phyloP scores from a whole-genome alignment of 2,797 vertebrate genomes.

The Melanotaenia trifasciata region DNA sequence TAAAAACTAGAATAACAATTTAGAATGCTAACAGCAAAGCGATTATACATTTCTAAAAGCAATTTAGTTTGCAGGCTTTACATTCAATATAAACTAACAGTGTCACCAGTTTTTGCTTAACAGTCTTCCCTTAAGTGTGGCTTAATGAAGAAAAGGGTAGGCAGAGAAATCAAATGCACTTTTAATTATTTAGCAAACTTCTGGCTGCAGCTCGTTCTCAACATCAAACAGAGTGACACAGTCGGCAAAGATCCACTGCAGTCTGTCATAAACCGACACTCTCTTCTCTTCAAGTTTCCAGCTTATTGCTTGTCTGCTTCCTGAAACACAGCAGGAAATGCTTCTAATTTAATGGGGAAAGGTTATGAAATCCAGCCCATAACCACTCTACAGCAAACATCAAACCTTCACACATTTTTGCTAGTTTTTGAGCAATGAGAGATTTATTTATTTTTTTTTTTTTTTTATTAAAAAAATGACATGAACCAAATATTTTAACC shows the following conservation, averaged over 20 bases:
- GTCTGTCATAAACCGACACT: conserved; percentile 47
- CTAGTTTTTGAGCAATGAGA: conserved; percentile 1
- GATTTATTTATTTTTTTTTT: too few relatives aligned
- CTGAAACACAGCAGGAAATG: conserved; percentile 37
- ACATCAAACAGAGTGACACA: conserved; percentile 49
- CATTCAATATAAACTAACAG: conserved; percentile 27
- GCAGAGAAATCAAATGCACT: conserved; percentile 59
- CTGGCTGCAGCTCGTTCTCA: conserved; percentile 50
- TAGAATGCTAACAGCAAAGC: background rate
- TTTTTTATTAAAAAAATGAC: background rate
- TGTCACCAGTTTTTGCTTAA: conserved; percentile 21
- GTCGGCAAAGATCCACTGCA: conserved; percentile 36
- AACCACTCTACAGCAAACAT: conserved; percentile 3
- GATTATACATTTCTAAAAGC: conserved; percentile 32
- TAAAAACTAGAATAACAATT: conserved; percentile 33
- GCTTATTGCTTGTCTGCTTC: conserved; percentile 41
- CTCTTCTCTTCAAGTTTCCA: conserved; percentile 41
- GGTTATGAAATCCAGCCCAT: conserved; percentile 31
- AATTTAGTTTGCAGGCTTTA: conserved; percentile 13
- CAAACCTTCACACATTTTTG: conserved; percentile 16
- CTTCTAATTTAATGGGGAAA: conserved; percentile 53
- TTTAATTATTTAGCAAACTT: conserved; percentile 71
- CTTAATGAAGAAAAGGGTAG: conserved; percentile 40
- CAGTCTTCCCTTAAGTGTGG: conserved; percentile 18
- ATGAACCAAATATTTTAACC: conserved; percentile 3